Evolutionary conservation across 2,888 invertebrate species (phyloP).

Genomic region (Octonoba sinensis): DNA sequence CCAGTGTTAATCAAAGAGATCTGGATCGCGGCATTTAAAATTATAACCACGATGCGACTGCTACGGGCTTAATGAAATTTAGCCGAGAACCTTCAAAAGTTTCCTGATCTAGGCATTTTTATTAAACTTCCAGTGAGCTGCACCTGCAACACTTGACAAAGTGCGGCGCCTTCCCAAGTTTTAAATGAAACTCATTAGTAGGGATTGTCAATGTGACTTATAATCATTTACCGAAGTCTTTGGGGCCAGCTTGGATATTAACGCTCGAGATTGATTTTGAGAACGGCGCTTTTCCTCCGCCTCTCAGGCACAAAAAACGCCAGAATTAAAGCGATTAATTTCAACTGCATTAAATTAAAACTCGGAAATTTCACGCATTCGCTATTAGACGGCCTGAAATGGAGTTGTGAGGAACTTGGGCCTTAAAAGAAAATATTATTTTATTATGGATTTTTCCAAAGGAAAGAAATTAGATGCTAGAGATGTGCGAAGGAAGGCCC

Average conservation of each 20-base stretch:
- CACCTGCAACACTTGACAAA: slow-evolving; percentile 64
- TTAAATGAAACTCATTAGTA: slow-evolving; percentile 64
- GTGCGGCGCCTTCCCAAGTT: slow-evolving; percentile 56
- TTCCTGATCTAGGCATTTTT: slow-evolving; percentile 62
- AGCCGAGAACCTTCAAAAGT: slow-evolving; percentile 60
- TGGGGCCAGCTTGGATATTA: slow-evolving; percentile 50
- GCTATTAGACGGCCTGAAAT: slow-evolving; percentile 1
- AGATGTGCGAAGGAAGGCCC: too few species aligned
- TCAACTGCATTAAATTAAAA: slow-evolving; percentile 60
- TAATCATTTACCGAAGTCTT: slow-evolving; percentile 63
- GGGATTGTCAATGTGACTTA: slow-evolving; percentile 62
- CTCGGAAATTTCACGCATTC: slow-evolving; percentile 57
- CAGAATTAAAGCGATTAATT: slow-evolving; percentile 63
- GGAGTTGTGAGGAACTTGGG: neutral
- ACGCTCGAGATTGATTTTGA: slow-evolving; percentile 59
- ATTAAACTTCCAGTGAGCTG: slow-evolving; percentile 59
- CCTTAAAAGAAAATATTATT: slow-evolving; percentile 6
- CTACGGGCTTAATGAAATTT: slow-evolving; percentile 60
- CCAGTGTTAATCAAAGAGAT: slow-evolving; percentile 62
- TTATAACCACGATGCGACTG: slow-evolving; percentile 58
- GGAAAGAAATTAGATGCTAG: too few species aligned
- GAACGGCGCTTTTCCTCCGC: slow-evolving; percentile 11
- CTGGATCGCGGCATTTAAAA: slow-evolving; percentile 60
- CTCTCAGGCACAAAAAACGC: slow-evolving; percentile 31
- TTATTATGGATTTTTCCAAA: neutral